These are phyloP conservation scores for Asbolus verrucosus DNA, from an alignment of 1,140 invertebrate genomes.

Conservation along the genomic window DNA sequence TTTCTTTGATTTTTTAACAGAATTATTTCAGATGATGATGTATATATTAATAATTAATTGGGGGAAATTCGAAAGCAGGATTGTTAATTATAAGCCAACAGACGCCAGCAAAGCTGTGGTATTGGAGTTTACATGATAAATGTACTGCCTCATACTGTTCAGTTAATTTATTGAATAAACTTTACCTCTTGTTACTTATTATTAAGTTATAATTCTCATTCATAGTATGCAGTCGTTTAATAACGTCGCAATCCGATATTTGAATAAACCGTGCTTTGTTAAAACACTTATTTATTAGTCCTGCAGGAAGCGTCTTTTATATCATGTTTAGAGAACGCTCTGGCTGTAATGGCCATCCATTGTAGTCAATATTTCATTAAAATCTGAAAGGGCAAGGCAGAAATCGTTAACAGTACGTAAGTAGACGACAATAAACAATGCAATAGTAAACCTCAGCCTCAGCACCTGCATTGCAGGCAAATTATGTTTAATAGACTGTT, in stretches of 20 bases:
- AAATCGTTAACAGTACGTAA: not conserved
- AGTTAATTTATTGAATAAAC: conserved; percentile 51
- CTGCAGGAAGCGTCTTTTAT: too few species aligned
- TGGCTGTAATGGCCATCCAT: too few species aligned
- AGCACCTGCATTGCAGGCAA: conserved; percentile 34
- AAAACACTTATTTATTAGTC: too few species aligned
- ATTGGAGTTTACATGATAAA: conserved; percentile 52
- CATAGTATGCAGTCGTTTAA: conserved; percentile 7
- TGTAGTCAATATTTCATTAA: not conserved
- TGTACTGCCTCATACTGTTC: conserved; percentile 32
- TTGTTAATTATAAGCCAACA: conserved; percentile 48
- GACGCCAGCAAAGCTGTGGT: conserved; percentile 48
- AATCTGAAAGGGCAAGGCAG: not conserved
- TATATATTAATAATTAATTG: conserved; percentile 4
- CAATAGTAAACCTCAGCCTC: conserved; percentile 3
- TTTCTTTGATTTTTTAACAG: too few species aligned
- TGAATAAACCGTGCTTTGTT: too few species aligned
- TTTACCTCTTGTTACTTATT: conserved; percentile 35
- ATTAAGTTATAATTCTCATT: conserved; percentile 46
- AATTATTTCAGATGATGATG: not conserved
- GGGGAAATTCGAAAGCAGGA: conserved; percentile 7
- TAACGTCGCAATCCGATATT: not conserved
- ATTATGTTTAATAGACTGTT: conserved; percentile 25
- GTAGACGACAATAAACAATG: conserved; percentile 10
- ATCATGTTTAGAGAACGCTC: too few species aligned